A percentile compares a stretch with the other conserved stretches of the same genome.
phyloP scores from a whole-genome alignment of 2,113 vertebrate species.

The Passer domesticus region DNA sequence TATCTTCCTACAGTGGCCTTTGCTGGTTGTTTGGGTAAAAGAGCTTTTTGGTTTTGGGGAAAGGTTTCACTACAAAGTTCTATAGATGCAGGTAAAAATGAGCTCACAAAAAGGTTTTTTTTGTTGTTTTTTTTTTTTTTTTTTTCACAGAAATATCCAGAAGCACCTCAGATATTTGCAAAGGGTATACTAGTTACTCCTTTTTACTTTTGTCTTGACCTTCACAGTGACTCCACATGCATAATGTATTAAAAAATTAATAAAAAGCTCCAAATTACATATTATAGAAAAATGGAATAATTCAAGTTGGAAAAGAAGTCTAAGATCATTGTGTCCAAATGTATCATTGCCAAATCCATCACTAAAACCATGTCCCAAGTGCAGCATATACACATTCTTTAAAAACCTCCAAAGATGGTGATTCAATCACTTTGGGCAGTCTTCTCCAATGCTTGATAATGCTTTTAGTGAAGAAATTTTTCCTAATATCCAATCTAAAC shows the following conservation, averaged over 20 bases:
- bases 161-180: neutral
- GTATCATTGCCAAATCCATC: neutral
- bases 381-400: neutral
- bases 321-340: neutral
- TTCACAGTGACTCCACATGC: neutral
- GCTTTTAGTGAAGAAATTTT: neutral
- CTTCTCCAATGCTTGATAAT: neutral
- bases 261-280: neutral
- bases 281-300: neutral
- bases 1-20: neutral
- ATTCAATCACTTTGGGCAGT: neutral
- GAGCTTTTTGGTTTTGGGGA: neutral
- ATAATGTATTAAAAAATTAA: neutral
- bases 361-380: neutral
- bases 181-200: neutral
- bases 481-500: neutral
- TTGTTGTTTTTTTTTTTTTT: neutral
- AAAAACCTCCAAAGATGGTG: neutral
- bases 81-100: neutral
- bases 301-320: neutral
- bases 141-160: neutral
- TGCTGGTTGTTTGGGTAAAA: neutral
- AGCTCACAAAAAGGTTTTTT: neutral
- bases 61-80: neutral
- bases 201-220: neutral